Evolutionary conservation across 2,797 vertebrate species (phyloP).

Genomic region (Microcaecilia unicolor): DNA sequence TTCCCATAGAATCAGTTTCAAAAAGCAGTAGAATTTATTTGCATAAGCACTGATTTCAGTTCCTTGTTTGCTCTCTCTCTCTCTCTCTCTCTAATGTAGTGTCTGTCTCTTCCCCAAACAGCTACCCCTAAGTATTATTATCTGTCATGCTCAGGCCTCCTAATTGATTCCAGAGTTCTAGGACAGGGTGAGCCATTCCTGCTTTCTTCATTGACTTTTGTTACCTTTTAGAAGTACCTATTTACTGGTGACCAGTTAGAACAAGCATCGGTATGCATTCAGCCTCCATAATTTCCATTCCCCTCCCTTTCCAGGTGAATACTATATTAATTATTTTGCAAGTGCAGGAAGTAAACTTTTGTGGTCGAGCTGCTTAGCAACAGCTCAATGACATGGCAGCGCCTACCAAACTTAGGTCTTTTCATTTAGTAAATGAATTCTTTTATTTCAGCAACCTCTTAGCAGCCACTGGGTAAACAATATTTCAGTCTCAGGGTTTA

Average conservation of each 20-base stretch:
- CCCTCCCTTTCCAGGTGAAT: rapidly evolving
- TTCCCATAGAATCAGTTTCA: background rate
- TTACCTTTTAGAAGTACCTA: too few species aligned
- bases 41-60: too few species aligned
- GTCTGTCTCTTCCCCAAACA: too few species aligned
- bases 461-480: background rate
- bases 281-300: background rate
- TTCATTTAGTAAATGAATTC: background rate
- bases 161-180: too few species aligned
- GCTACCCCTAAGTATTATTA: too few species aligned
- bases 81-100: too few species aligned
- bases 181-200: too few species aligned
- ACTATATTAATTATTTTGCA: background rate
- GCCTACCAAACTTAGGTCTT: background rate
- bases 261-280: too few species aligned
- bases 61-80: too few species aligned
- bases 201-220: too few species aligned
- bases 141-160: too few species aligned
- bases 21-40: background rate
- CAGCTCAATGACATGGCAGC: background rate
- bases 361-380: background rate
- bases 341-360: background rate
- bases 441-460: background rate
- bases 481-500: background rate
- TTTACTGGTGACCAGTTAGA: too few species aligned